Evolutionary conservation across 2,888 invertebrate species (phyloP).

Genomic region (Cristatella mucedo): DNA sequence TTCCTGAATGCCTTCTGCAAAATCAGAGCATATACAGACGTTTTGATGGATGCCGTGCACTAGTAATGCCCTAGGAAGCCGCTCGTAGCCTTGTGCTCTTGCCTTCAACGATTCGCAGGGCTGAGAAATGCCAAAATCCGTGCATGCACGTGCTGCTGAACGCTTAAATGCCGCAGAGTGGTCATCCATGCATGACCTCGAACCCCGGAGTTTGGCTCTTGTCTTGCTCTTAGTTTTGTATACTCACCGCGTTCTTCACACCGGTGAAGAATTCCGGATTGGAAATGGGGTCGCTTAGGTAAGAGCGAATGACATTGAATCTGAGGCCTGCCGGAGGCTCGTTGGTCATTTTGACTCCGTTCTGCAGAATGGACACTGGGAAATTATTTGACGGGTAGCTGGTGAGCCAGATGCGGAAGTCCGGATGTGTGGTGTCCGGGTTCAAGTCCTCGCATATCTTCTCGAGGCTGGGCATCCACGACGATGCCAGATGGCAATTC

Average conservation of each 20-base stretch:
- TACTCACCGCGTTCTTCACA: slow-evolving; percentile 28
- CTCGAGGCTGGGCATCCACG: slow-evolving; percentile 41
- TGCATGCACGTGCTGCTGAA: too few species aligned
- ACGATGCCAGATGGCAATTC: slow-evolving; percentile 41
- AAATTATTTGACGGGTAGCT: slow-evolving; percentile 38
- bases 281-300: slow-evolving; percentile 66
- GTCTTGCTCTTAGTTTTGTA: too few species aligned
- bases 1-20: slow-evolving; percentile 37
- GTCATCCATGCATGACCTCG: too few species aligned
- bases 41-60: too few species aligned
- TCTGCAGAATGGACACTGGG: slow-evolving; percentile 40
- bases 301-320: slow-evolving; percentile 42
- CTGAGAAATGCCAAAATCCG: too few species aligned
- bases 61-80: too few species aligned
- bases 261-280: slow-evolving; percentile 62
- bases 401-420: slow-evolving; percentile 41
- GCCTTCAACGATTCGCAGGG: too few species aligned
- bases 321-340: slow-evolving; percentile 40
- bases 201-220: too few species aligned
- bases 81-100: too few species aligned
- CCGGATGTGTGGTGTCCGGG: slow-evolving; percentile 38
- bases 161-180: too few species aligned
- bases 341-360: slow-evolving; percentile 41
- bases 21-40: too few species aligned
- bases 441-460: slow-evolving; percentile 39